These are phyloP conservation scores for Ictidomys tridecemlineatus DNA, from an alignment of 2,113 vertebrate genomes.

Conservation along the genomic window DNA sequence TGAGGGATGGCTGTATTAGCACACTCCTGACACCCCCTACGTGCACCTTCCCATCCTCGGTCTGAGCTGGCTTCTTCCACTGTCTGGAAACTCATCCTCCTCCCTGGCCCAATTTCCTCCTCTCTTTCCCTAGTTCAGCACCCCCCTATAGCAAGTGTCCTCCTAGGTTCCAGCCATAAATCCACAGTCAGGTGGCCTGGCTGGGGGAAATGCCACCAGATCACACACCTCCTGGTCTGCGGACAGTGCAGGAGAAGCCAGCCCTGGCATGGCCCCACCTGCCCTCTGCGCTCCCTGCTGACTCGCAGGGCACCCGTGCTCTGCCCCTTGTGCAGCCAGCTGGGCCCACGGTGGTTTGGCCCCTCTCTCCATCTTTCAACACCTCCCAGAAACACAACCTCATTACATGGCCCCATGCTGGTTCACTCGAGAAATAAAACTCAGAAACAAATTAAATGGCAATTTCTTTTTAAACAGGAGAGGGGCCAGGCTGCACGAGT, in stretches of 20 bases:
- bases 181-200: background rate
- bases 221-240: background rate
- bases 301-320: background rate
- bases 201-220: background rate
- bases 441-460: conserved; percentile 82
- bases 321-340: background rate
- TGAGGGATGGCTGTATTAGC: rapidly evolving
- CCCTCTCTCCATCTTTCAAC: conserved; percentile 76
- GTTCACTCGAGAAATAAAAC: conserved; percentile 83
- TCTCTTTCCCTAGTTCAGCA: too few species aligned
- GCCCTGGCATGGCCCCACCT: background rate
- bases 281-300: background rate
- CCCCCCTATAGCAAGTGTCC: background rate
- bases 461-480: conserved; percentile 76
- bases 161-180: background rate
- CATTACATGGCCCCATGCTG: conserved; percentile 80
- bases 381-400: conserved; percentile 80
- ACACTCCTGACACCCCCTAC: background rate
- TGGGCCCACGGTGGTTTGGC: background rate
- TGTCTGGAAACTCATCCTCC: background rate
- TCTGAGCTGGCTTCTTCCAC: background rate
- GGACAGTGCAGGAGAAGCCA: rapidly evolving
- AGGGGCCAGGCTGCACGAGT: conserved; percentile 58
- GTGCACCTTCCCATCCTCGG: background rate
- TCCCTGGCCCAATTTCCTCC: background rate